phyloP scores from a whole-genome alignment of 2,113 vertebrate species.

The Ochotona curzoniae region DNA sequence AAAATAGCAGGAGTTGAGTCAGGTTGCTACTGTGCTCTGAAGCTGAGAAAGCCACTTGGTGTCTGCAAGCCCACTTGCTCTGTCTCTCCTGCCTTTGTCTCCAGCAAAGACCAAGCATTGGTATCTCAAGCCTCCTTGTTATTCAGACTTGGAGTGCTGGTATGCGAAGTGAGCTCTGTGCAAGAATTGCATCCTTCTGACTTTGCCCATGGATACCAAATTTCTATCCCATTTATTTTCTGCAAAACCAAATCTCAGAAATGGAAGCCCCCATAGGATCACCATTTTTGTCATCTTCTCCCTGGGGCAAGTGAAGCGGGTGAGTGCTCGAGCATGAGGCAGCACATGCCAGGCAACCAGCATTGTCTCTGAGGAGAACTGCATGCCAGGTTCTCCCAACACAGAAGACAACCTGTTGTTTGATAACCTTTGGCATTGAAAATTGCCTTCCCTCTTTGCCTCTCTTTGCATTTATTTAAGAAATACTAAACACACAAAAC shows the following conservation, averaged over 20 bases:
- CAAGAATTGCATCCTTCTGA: background rate
- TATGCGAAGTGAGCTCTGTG: background rate
- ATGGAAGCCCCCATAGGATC: background rate
- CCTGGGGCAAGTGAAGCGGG: background rate
- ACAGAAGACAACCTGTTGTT: background rate
- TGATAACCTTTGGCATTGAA: too few species aligned
- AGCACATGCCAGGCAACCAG: background rate
- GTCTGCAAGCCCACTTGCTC: rapidly evolving
- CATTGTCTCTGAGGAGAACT: background rate
- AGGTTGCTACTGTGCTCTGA: background rate
- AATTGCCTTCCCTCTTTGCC: background rate
- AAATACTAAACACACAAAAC: background rate
- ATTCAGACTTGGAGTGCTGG: background rate
- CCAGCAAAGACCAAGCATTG: background rate
- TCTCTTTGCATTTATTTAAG: background rate
- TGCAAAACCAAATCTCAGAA: background rate
- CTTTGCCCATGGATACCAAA: background rate
- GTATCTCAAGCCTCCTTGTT: too few species aligned
- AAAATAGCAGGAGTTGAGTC: background rate
- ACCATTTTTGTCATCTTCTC: background rate
- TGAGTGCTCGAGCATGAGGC: background rate
- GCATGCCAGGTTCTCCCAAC: background rate
- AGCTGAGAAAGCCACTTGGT: background rate
- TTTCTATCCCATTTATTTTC: background rate
- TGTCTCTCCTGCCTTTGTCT: rapidly evolving